Evolutionary conservation across 2,888 invertebrate genomes (phyloP).

Genomic region (Carpatolechia fugitivella): DNA sequence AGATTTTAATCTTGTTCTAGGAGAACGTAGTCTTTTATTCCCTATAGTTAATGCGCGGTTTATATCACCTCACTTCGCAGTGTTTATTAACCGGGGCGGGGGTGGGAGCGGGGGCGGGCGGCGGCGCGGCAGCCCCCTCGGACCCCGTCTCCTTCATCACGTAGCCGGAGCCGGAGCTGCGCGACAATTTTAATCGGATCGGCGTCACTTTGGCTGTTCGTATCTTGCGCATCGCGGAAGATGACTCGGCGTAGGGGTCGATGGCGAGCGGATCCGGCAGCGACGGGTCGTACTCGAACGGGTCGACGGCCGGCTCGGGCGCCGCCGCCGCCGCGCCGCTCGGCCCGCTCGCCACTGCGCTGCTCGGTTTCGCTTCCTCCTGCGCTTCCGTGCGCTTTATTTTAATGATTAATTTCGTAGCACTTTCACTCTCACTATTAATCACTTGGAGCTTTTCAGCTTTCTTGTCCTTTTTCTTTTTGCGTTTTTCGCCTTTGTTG

Average conservation of each 20-base stretch:
- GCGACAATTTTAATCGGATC: constrained; percentile 90
- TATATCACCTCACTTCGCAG: constrained; percentile 93
- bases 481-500: constrained; percentile 62
- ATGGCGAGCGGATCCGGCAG: constrained; percentile 69
- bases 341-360: constrained; percentile 32
- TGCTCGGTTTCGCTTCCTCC: constrained; percentile 35
- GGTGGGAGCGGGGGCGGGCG: constrained; percentile 29
- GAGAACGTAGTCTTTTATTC: constrained; percentile 19
- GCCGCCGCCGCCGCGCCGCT: constrained; percentile 43
- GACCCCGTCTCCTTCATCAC: constrained; percentile 75
- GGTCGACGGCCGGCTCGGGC: constrained; percentile 56
- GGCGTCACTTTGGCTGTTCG: constrained; percentile 86
- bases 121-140: constrained; percentile 43
- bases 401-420: constrained; percentile 88
- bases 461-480: constrained; percentile 78
- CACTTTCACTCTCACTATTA: constrained; percentile 76
- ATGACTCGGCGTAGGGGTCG: constrained; percentile 59
- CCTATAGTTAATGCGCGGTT: constrained; percentile 35
- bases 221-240: constrained; percentile 75
- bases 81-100: constrained; percentile 85
- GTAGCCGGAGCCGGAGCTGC: constrained; percentile 87
- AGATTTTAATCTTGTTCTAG: constrained; percentile 41
- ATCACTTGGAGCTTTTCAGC: constrained; percentile 74
- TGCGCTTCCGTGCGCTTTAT: constrained; percentile 81
- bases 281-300: constrained; percentile 69